Evolutionary conservation across 2,113 vertebrate genomes (phyloP), one percentile per base, ranked within the genome.

Genomic region (Sinocyclocheilus grahami): DNA sequence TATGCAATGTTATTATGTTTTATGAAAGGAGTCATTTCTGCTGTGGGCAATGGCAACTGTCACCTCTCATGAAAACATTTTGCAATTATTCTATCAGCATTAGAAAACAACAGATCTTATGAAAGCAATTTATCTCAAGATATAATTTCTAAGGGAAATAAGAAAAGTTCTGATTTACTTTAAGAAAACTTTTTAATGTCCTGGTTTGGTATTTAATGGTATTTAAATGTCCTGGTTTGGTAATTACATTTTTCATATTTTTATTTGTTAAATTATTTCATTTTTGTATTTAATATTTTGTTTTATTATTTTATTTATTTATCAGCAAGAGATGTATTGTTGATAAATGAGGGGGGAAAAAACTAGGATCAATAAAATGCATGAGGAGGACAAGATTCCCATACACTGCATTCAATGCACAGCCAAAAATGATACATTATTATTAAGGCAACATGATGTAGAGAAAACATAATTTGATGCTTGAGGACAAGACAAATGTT

Each of bases 1-100:
- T 62, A 5, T 79, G 55, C 55, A 60, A 18, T 60, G 2, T 42
- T 39, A 62, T 79, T 39, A 62, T 42, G 3, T 37, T 22, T 79
- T 39, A 62, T 79, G 14, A 79, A 79, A 62, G 78, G 2, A 79
- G 33, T 60, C 33, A 39, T 14, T 60, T 79, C 78, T 79, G 55
- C 33, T 78, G 46, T 58, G 14, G 5, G 78, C 48, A 76, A 27
- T n/a, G 7, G 42, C 76, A 78, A 37, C 77, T 79, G 53, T 60
- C 10, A 39, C 20, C 76, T 11, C 37, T 77, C 24, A 20, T 55
- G 75, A 53, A 37, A 78, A 30, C 9, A 51, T 51, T 78, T 18
- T 22, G 27, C 30, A 53, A 37, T 37, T 0, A 58, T 37, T 37
- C 30, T 33, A 62, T 79, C 11, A 39, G 33, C 20, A 16, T 62